phyloP scores from a whole-genome alignment of 64 coral and sea anemone species.

The Montipora foliosa region DNA sequence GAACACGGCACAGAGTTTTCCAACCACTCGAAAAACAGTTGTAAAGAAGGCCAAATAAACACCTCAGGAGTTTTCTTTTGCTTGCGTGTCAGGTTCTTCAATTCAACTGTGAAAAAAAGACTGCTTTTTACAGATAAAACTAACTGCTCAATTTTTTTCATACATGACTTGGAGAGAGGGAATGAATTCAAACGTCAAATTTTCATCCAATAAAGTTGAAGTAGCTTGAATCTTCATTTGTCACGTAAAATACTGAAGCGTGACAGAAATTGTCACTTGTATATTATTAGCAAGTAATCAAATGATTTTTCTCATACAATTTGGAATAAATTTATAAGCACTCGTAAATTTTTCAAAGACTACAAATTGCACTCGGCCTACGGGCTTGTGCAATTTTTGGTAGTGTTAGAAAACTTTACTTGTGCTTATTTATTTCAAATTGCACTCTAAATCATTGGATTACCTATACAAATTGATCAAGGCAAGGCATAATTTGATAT shows the following conservation, averaged over 20 bases:
- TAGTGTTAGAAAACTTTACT: background rate
- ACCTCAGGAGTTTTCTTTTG: background rate
- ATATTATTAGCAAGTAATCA: background rate
- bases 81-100: background rate
- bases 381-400: too few relatives aligned
- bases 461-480: background rate
- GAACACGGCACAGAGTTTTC: too few relatives aligned
- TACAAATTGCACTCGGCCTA: background rate
- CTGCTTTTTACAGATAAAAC: background rate
- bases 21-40: too few relatives aligned
- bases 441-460: background rate
- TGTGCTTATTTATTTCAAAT: background rate
- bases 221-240: background rate
- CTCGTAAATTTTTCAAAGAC: background rate
- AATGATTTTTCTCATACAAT: background rate
- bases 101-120: background rate
- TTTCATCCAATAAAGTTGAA: background rate
- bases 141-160: background rate
- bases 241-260: background rate
- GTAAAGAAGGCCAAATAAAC: background rate
- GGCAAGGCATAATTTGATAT: too few relatives aligned
- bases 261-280: conserved; percentile 7
- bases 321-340: background rate
- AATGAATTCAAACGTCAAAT: background rate
- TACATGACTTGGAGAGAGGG: background rate